phyloP scores from a whole-genome alignment of 2,888 invertebrate species.

The Drosophila histrio region DNA sequence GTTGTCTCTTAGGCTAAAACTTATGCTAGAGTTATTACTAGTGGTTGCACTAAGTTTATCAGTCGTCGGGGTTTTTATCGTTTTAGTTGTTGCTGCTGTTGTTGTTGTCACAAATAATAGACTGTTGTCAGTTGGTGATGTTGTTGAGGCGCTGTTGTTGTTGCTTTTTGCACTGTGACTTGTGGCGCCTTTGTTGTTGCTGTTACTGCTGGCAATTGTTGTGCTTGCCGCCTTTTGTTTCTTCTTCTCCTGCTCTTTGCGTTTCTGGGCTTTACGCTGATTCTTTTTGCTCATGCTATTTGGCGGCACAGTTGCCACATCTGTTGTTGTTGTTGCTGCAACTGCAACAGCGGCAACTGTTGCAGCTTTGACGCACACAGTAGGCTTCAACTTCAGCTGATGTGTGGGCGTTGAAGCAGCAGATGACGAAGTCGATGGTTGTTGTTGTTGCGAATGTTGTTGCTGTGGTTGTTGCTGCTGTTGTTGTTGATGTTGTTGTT shows the following conservation, averaged over 20 bases:
- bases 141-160: slow-evolving; percentile 38
- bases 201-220: slow-evolving; percentile 39
- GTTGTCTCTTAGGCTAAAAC: slow-evolving; percentile 74
- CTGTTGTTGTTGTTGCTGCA: slow-evolving; percentile 3
- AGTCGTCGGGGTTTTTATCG: slow-evolving; percentile 64
- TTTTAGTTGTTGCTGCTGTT: slow-evolving; percentile 35
- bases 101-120: slow-evolving; percentile 50
- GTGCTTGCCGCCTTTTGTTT: slow-evolving; percentile 49
- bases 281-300: slow-evolving; percentile 53
- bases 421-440: slow-evolving; percentile 60
- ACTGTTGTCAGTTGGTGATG: slow-evolving; percentile 31
- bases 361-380: slow-evolving; percentile 3
- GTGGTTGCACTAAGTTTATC: slow-evolving; percentile 79
- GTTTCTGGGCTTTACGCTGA: slow-evolving; percentile 67
- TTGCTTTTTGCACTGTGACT: slow-evolving; percentile 9
- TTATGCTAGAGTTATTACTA: slow-evolving; percentile 76
- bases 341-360: slow-evolving; percentile 7
- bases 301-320: slow-evolving; percentile 16
- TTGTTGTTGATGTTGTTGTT: slow-evolving; percentile 28
- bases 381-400: slow-evolving; percentile 25
- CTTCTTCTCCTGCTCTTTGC: slow-evolving; percentile 78
- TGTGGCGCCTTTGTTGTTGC: slow-evolving; percentile 22
- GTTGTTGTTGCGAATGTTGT: slow-evolving; percentile 27
- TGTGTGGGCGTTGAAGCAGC: slow-evolving; percentile 77
- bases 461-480: slow-evolving; percentile 15